These are phyloP conservation scores for Nephrotoma guestfalica DNA, from an alignment of 2,888 invertebrate species.

Conservation along the genomic window DNA sequence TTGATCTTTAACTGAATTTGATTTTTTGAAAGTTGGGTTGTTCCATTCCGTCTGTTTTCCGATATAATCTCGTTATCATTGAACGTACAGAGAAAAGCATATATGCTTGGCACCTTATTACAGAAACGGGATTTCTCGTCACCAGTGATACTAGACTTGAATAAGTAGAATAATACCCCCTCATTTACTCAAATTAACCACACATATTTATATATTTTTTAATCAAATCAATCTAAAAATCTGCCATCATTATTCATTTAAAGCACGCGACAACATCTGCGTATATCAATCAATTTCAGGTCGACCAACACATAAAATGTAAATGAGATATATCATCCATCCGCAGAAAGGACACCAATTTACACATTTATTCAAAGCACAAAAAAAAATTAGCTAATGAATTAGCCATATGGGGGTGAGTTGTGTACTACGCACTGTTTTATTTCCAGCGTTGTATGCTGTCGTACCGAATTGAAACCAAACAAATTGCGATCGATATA, in stretches of 20 bases:
- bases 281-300: not conserved
- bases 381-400: not conserved
- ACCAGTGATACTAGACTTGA: too few relatives aligned
- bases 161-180: too few relatives aligned
- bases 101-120: too few relatives aligned
- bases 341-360: not conserved
- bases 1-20: too few relatives aligned
- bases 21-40: too few relatives aligned
- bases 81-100: too few relatives aligned
- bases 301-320: not conserved
- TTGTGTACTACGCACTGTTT: not conserved
- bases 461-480: not conserved
- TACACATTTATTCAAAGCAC: not conserved
- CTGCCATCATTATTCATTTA: not conserved
- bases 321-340: not conserved
- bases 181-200: too few relatives aligned
- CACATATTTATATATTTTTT: too few relatives aligned
- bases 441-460: not conserved
- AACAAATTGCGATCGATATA: not conserved
- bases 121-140: too few relatives aligned
- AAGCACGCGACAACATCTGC: not conserved
- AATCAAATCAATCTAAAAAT: not conserved
- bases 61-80: too few relatives aligned
- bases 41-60: too few relatives aligned
- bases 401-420: not conserved